phyloP scores from a whole-genome alignment of 2,113 vertebrate species.

The Mystacornis crossleyi region DNA sequence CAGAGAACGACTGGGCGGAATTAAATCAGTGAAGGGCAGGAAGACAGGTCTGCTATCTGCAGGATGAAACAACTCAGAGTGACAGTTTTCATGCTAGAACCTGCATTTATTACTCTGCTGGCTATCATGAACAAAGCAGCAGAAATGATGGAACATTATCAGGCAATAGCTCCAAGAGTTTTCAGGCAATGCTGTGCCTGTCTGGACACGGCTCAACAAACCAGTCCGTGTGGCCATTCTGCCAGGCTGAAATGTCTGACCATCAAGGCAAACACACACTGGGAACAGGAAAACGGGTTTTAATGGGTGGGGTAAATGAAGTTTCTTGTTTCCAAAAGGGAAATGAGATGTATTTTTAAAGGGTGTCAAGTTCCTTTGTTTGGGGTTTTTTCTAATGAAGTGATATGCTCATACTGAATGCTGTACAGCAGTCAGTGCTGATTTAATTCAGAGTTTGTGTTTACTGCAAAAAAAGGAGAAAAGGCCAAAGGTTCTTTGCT shows the following conservation, averaged over 20 bases:
- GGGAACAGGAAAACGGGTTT: background rate
- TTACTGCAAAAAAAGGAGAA: background rate
- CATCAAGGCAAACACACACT: background rate
- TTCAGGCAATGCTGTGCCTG: background rate
- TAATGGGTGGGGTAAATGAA: background rate
- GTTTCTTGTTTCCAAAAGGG: background rate
- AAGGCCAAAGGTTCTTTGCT: background rate
- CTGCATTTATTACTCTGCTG: background rate
- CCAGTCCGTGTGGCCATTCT: background rate
- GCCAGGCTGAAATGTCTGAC: background rate
- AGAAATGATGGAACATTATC: background rate
- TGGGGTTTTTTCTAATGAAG: background rate
- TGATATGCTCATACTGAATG: background rate
- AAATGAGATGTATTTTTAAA: background rate
- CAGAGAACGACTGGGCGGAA: background rate
- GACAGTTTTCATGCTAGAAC: background rate
- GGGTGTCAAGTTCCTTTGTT: background rate
- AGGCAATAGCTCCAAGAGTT: background rate
- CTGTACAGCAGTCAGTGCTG: background rate
- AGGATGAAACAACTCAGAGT: background rate
- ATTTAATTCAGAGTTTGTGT: background rate
- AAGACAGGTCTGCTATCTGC: background rate
- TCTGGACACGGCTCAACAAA: background rate
- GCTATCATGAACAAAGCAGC: background rate
- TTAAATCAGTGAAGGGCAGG: background rate